Conservation (phyloP, 2,888 invertebrate genomes). For the Buathra laborator region DNA sequence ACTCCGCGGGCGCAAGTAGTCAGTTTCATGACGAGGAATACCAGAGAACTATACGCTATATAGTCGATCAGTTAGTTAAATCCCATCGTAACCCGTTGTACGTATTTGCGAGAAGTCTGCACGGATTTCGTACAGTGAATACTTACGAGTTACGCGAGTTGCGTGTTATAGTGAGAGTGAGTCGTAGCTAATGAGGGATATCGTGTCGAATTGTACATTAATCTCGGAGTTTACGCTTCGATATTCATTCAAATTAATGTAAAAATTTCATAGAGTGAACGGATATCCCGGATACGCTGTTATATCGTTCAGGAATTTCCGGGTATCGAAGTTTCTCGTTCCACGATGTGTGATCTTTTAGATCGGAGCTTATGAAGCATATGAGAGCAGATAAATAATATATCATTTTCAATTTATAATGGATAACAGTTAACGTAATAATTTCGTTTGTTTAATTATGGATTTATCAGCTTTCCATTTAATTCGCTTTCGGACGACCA, state of each 20-base stretch:
- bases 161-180: background rate
- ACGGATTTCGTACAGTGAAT: conserved; percentile 39
- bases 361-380: too few relatives aligned
- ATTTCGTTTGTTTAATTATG: background rate
- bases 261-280: background rate
- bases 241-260: background rate
- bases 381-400: too few relatives aligned
- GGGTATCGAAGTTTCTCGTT: background rate
- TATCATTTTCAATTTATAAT: too few relatives aligned
- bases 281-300: background rate
- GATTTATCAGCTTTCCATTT: background rate
- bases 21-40: background rate
- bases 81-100: conserved; percentile 4
- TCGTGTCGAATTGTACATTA: background rate
- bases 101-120: conserved; percentile 54
- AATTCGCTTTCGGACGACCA: background rate
- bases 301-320: background rate
- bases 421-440: background rate
- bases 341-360: background rate
- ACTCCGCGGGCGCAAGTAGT: background rate
- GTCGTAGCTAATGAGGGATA: conserved; percentile 4
- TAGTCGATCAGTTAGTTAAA: conserved; percentile 3
- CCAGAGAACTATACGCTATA: background rate
- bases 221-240: background rate
- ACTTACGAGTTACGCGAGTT: conserved; percentile 33